phyloP scores from a whole-genome alignment of 2,113 vertebrate genomes.

The Baryphthengus martii region DNA sequence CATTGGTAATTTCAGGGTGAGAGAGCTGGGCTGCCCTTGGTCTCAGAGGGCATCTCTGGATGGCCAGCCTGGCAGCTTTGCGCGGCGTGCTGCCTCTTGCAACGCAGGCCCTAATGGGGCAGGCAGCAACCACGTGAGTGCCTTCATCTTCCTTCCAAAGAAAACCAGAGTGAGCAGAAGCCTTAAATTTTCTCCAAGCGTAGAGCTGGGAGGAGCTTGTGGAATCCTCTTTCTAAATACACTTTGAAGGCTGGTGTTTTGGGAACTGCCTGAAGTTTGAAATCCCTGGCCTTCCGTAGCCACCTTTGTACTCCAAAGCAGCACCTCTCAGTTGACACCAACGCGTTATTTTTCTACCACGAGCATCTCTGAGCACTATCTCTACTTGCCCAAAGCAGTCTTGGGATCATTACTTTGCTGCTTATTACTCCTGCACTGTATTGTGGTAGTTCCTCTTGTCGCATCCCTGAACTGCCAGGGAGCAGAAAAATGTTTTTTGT shows the following conservation, averaged over 20 bases:
- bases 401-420: background rate
- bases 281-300: background rate
- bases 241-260: background rate
- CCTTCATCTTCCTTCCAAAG: background rate
- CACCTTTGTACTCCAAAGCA: background rate
- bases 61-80: background rate
- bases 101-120: background rate
- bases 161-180: background rate
- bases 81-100: rapidly evolving
- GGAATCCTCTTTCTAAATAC: background rate
- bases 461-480: background rate
- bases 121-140: rapidly evolving
- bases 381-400: background rate
- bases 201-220: background rate
- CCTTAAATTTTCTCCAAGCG: background rate
- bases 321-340: background rate
- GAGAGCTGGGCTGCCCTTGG: background rate
- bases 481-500: background rate
- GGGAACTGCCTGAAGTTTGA: background rate
- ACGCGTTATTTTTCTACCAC: rapidly evolving
- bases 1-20: background rate
- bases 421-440: background rate
- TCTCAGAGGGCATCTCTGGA: background rate
- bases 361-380: background rate
- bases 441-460: background rate